These are phyloP conservation scores for Podarcis lilfordi DNA, from an alignment of 2,797 vertebrate genomes.

Conservation along the genomic window DNA sequence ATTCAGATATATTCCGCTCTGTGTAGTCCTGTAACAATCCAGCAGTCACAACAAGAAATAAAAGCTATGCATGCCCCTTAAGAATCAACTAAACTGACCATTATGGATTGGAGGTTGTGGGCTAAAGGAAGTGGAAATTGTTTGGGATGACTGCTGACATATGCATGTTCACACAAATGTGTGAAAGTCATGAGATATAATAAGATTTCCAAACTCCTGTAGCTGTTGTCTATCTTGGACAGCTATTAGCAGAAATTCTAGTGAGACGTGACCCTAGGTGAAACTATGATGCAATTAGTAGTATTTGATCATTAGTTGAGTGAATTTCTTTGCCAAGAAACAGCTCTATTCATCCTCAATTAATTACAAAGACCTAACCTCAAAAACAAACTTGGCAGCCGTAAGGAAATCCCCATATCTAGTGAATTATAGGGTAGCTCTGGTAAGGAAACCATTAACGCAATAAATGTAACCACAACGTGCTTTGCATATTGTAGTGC, in stretches of 20 bases:
- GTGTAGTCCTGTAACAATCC: background rate
- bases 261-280: background rate
- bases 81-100: background rate
- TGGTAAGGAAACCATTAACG: slow-evolving; percentile 20
- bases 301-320: background rate
- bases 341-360: background rate
- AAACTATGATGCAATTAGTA: background rate
- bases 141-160: background rate
- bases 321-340: background rate
- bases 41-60: slow-evolving; percentile 20
- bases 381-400: background rate
- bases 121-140: background rate
- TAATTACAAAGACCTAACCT: background rate
- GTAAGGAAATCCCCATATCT: background rate
- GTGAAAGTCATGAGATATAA: background rate
- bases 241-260: background rate
- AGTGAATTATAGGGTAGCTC: background rate
- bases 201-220: background rate
- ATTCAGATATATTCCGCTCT: slow-evolving; percentile 11
- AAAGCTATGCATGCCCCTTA: background rate
- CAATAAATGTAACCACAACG: background rate
- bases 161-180: background rate
- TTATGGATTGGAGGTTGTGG: slow-evolving; percentile 17
- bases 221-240: background rate
- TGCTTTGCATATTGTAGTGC: background rate